These are phyloP conservation scores for Elanus axillaris DNA, from an alignment of 2,113 vertebrate species.

Conservation along the genomic window DNA sequence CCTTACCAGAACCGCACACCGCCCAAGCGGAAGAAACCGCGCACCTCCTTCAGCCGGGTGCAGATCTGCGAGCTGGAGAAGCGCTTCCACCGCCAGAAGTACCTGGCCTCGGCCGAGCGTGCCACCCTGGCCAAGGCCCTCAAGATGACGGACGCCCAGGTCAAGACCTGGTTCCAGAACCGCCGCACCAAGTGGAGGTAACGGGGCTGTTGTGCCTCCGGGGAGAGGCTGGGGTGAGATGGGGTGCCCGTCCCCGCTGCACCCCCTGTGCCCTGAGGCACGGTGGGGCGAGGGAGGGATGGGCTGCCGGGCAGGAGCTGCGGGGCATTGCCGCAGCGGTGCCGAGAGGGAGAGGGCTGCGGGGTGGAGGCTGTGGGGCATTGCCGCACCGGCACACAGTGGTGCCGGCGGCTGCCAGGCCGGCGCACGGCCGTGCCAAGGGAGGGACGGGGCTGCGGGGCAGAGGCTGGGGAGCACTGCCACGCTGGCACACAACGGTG, in stretches of 20 bases:
- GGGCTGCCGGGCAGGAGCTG: too few relatives aligned
- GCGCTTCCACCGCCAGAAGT: slow-evolving; percentile 94
- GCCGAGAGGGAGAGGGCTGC: background rate
- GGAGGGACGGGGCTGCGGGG: background rate
- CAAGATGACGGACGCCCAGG: slow-evolving; percentile 96
- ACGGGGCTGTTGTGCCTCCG: accelerated
- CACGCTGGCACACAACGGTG: too few relatives aligned
- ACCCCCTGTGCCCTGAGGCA: accelerated
- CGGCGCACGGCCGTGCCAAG: background rate
- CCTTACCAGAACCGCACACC: slow-evolving; percentile 98
- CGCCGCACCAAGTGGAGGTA: slow-evolving; percentile 97
- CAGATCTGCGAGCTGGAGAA: slow-evolving; percentile 99
- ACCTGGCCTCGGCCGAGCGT: slow-evolving; percentile 85
- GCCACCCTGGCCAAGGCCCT: slow-evolving; percentile 90
- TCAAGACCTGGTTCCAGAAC: slow-evolving; percentile 99
- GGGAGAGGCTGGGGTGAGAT: accelerated
- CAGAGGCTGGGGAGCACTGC: background rate
- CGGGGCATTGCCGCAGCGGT: background rate
- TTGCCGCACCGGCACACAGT: accelerated
- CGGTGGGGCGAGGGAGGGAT: background rate
- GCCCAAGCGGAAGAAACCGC: slow-evolving; percentile 96
- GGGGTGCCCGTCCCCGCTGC: accelerated
- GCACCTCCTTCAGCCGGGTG: slow-evolving; percentile 92
- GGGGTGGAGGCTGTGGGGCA: background rate
- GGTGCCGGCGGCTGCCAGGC: accelerated